Conservation (phyloP, 2,888 invertebrate species). For the Cephalotes varians region DNA sequence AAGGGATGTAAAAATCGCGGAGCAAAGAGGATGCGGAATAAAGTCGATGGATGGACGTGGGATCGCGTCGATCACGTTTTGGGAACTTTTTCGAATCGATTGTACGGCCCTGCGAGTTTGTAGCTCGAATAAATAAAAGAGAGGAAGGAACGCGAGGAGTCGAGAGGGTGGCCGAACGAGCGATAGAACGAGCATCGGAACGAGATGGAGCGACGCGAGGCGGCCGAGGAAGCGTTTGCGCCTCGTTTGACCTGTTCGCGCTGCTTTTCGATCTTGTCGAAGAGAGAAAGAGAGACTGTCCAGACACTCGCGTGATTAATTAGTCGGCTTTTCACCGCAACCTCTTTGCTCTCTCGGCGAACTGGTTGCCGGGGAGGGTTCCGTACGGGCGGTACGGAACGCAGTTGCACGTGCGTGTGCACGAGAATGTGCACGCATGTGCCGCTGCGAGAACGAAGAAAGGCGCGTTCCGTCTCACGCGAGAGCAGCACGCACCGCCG, state of each 20-base stretch:
- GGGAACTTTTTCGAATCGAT: conserved; percentile 18
- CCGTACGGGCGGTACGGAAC: too few species aligned
- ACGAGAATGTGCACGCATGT: background rate
- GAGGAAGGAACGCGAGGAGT: background rate
- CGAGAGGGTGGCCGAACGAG: too few species aligned
- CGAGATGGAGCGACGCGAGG: conserved; percentile 33
- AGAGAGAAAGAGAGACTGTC: conserved; percentile 17
- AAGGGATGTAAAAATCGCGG: background rate
- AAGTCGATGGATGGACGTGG: background rate
- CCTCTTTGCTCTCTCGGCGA: conserved; percentile 23
- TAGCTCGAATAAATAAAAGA: conserved; percentile 21
- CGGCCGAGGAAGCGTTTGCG: conserved; percentile 59
- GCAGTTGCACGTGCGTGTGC: conserved; percentile 21
- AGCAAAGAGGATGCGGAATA: background rate
- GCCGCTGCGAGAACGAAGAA: background rate
- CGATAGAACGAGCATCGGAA: conserved; percentile 21
- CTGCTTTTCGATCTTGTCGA: conserved; percentile 71
- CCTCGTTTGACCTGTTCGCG: conserved; percentile 69
- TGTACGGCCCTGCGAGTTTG: conserved; percentile 30
- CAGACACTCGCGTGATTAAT: conserved; percentile 69
- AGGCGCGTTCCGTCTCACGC: conserved; percentile 24
- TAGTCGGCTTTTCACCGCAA: conserved; percentile 61
- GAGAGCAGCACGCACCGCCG: conserved; percentile 1
- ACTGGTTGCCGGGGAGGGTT: conserved; percentile 36
- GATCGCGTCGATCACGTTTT: conserved; percentile 7